Evolutionary conservation across 2,797 vertebrate species (phyloP), one percentile per base, ranked within the genome.

Genomic region (Brachyalestes nurse): DNA sequence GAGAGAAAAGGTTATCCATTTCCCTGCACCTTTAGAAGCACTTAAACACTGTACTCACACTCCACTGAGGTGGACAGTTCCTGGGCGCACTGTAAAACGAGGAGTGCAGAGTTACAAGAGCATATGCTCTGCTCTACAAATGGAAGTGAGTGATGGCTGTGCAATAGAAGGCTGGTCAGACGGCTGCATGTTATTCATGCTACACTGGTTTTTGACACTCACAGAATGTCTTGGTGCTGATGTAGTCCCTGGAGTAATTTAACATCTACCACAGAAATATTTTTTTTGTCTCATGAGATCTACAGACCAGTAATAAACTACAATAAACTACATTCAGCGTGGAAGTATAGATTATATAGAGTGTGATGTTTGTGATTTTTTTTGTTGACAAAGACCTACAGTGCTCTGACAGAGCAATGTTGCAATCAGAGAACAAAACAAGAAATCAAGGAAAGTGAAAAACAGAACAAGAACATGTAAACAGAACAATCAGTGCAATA

Each of bases 1-100:
- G 57, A 45, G 82, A 49, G 13, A 79, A 83, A 71, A 76, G 60
- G 62, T 75, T 81, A 78, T 76, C 82, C 77, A 77, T 82, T 85
- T 82, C 71, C 53, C 55, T 77, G 71, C 79, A 78, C 71, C 67
- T 71, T 55, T 62, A 79, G 76, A 73, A 67, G 40, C 67, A 77
- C 75, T 80, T 83, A 53, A 80, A 83, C 70, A 34, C 61, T 70
- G 21, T 72, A 69, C 55, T 80, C 62, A 64, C 66, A 72, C 28
- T 38, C 34, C 40, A 16, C 42, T 72, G 75, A 77, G 75, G 71
- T 79, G 58, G 38, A 67, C 67, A 21, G 73, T 42, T 79, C 75
- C 73, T 40, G 64, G 71, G 72, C 67, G 64, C 69, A 77, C 40
- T 21, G 57, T 55, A 72, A 72, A 79, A 74, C 55, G 70, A 42